phyloP scores from a whole-genome alignment of 2,797 vertebrate species.

The Tamandua tetradactyla region DNA sequence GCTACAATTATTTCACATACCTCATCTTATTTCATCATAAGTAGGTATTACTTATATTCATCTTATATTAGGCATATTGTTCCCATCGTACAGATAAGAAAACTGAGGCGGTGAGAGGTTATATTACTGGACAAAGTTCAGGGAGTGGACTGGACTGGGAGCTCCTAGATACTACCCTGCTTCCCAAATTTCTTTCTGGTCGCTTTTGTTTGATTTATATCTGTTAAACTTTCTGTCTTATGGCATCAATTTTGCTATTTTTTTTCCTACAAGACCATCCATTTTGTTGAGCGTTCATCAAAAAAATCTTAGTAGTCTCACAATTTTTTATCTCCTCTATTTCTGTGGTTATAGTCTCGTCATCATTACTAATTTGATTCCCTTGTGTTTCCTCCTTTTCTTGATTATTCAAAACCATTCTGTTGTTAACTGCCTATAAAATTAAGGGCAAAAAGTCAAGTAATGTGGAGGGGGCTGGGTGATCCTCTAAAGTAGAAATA shows the following conservation, averaged over 20 bases:
- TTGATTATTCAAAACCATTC: background rate
- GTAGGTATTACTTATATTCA: background rate
- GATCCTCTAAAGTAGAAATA: background rate
- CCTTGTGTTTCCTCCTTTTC: background rate
- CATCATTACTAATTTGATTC: background rate
- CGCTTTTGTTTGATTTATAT: background rate
- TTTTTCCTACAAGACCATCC: background rate
- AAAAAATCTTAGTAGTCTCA: background rate
- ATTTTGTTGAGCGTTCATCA: background rate
- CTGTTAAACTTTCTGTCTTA: background rate
- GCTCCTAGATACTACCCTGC: too few relatives aligned
- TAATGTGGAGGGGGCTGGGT: background rate
- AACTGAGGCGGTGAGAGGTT: background rate
- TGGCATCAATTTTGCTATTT: conserved; percentile 10
- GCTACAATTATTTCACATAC: background rate
- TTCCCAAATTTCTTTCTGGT: background rate
- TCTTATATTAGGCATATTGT: background rate
- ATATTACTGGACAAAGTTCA: background rate
- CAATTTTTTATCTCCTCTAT: background rate
- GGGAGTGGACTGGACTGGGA: background rate
- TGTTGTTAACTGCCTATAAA: background rate
- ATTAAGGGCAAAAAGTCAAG: background rate
- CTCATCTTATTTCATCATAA: background rate
- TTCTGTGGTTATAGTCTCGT: background rate
- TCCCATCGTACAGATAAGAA: background rate